Evolutionary conservation across 2,113 vertebrate species (phyloP).

Genomic region (Ammodytes marinus): DNA sequence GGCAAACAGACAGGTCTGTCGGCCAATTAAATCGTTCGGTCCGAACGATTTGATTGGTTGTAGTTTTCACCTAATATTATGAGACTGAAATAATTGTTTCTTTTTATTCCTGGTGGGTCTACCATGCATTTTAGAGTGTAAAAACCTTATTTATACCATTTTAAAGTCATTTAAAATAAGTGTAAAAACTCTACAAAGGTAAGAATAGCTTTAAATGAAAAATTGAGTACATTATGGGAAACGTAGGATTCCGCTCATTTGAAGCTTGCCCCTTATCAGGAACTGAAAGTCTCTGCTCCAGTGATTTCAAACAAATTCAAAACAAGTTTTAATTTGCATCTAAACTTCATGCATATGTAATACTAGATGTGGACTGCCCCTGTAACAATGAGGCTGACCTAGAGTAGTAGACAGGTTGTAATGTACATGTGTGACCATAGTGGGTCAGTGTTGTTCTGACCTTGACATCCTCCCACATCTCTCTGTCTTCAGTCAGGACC

Average conservation of each 20-base stretch:
- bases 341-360: background rate
- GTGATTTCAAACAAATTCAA: background rate
- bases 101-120: too few species aligned
- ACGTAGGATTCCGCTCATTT: too few species aligned
- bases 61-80: too few species aligned
- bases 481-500: conserved; percentile 95
- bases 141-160: too few species aligned
- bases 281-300: background rate
- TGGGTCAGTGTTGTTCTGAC: conserved; percentile 83
- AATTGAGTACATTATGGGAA: background rate
- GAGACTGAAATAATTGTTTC: too few species aligned
- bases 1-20: too few species aligned
- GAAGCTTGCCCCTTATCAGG: background rate
- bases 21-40: too few species aligned
- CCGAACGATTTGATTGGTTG: too few species aligned
- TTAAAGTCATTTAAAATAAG: too few species aligned
- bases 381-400: background rate
- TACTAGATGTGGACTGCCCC: background rate
- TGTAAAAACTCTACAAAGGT: too few species aligned
- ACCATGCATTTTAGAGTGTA: too few species aligned
- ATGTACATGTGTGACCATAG: conserved; percentile 50
- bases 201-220: too few species aligned
- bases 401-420: conserved; percentile 38
- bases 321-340: background rate
- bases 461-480: conserved; percentile 99